These are phyloP conservation scores for Blera fallax DNA, from an alignment of 2,888 invertebrate species.

Conservation along the genomic window DNA sequence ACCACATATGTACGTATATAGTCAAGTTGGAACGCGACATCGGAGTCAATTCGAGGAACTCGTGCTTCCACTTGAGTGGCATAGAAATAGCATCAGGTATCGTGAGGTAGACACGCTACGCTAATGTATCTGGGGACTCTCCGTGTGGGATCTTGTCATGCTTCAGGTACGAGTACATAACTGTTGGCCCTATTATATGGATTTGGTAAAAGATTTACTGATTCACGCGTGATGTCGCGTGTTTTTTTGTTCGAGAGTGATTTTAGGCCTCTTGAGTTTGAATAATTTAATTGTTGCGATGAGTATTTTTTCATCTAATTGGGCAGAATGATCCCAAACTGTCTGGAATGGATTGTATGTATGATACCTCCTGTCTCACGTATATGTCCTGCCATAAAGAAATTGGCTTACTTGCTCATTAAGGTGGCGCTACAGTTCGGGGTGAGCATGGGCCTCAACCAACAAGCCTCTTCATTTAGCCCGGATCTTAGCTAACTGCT, in stretches of 20 bases:
- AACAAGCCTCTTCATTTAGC: too few species aligned
- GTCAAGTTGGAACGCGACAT: not conserved
- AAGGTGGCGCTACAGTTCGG: too few species aligned
- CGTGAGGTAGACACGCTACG: not conserved
- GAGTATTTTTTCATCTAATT: too few species aligned
- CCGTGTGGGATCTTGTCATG: not conserved
- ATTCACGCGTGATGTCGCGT: not conserved
- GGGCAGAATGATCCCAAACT: too few species aligned
- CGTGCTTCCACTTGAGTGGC: conserved; percentile 16
- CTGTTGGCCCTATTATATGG: conserved; percentile 21
- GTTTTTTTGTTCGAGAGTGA: not conserved
- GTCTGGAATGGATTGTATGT: too few species aligned
- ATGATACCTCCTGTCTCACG: too few species aligned
- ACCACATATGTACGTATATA: not conserved
- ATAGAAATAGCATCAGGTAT: conserved; percentile 17
- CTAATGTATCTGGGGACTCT: not conserved
- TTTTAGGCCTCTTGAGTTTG: not conserved
- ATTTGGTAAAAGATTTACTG: conserved; percentile 1
- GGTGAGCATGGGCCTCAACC: too few species aligned
- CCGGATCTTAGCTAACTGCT: too few species aligned
- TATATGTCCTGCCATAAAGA: too few species aligned
- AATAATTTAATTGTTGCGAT: too few species aligned
- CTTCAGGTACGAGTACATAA: conserved; percentile 5
- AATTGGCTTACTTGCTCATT: too few species aligned
- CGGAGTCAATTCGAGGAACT: conserved; percentile 19